Evolutionary conservation across 64 coral and sea anemone species (phyloP).

Genomic region (Montipora cactus): DNA sequence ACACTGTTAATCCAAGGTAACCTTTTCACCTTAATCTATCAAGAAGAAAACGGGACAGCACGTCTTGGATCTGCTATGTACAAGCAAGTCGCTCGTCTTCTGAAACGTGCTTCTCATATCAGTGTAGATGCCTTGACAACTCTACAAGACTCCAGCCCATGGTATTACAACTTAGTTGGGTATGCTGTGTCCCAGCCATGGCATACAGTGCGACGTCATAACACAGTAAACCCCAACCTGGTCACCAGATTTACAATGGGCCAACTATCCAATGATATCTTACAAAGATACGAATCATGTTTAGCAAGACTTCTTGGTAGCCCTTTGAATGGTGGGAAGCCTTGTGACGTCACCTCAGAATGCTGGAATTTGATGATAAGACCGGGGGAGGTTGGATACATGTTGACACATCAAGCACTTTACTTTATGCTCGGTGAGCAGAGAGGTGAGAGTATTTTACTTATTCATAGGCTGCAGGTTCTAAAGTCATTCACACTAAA

Average conservation of each 20-base stretch:
- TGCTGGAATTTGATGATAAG: conserved; percentile 78
- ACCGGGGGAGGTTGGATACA: conserved; percentile 70
- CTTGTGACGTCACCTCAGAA: conserved; percentile 65
- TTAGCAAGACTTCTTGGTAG: conserved; percentile 79
- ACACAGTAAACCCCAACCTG: conserved; percentile 28
- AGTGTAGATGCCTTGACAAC: conserved; percentile 14
- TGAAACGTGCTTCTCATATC: neutral
- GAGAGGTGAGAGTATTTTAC: conserved; percentile 65
- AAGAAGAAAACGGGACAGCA: neutral
- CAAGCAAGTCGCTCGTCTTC: neutral
- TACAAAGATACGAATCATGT: conserved; percentile 65
- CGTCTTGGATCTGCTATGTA: neutral
- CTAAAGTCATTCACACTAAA: no score
- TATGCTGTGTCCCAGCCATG: conserved; percentile 75
- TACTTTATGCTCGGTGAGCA: conserved; percentile 89
- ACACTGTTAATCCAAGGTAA: neutral
- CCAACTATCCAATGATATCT: conserved; percentile 43
- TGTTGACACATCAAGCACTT: conserved; percentile 90
- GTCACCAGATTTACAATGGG: neutral
- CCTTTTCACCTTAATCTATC: neutral
- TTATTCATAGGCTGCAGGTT: neutral
- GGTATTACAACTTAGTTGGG: conserved; percentile 74
- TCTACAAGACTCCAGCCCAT: conserved; percentile 24
- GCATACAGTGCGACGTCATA: conserved; percentile 56
- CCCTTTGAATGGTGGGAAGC: conserved; percentile 25